Conservation (phyloP, 2,113 vertebrate species). For the Ascaphus truei region DNA sequence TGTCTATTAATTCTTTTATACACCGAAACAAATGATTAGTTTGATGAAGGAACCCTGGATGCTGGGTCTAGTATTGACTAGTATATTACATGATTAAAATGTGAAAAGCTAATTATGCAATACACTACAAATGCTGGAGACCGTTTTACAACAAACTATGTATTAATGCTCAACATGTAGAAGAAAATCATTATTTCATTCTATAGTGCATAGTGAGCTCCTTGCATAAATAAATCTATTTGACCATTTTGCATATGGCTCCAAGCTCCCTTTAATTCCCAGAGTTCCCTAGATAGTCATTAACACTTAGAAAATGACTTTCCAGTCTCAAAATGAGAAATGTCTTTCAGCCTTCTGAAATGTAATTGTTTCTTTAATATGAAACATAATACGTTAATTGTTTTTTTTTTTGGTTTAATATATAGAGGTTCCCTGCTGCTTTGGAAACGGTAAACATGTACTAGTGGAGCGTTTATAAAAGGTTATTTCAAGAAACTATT, state of each 20-base stretch:
- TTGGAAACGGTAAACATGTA: background rate
- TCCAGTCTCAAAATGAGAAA: background rate
- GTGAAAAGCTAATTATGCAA: constrained; percentile 27
- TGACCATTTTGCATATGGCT: background rate
- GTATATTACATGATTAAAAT: constrained; percentile 16
- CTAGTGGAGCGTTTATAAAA: background rate
- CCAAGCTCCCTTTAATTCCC: background rate
- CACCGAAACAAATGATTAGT: constrained; percentile 3
- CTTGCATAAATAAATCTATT: constrained; percentile 14
- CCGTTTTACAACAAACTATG: constrained; percentile 8
- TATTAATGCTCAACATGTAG: constrained; percentile 17
- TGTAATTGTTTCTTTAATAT: background rate
- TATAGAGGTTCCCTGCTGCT: background rate
- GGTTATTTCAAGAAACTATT: background rate
- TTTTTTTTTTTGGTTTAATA: background rate
- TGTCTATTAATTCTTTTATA: background rate
- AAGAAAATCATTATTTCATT: constrained; percentile 29
- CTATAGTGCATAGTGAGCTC: background rate
- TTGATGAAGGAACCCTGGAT: background rate
- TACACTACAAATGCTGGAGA: constrained; percentile 3
- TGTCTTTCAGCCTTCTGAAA: background rate
- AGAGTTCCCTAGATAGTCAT: background rate
- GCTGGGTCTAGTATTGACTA: constrained; percentile 10
- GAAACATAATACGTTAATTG: background rate
- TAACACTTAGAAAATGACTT: background rate